Evolutionary conservation across 2,888 invertebrate genomes (phyloP), one percentile per base, ranked within the genome.

Genomic region (Melipona beecheii): DNA sequence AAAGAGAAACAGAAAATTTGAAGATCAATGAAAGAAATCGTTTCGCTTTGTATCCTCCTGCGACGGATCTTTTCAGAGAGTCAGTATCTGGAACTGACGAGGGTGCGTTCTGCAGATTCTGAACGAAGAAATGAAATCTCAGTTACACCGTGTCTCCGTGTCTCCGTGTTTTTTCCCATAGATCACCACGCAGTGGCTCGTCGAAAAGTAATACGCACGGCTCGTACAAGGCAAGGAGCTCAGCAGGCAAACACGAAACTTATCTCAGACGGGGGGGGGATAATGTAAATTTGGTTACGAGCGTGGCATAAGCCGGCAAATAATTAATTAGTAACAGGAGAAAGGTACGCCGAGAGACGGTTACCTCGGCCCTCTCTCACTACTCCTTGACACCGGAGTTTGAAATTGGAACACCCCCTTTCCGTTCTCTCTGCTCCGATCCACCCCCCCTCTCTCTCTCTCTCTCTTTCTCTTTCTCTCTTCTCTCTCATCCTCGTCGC

Each of bases 251-350:
- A 64, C 54, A 24, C 24, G 56, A 58, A 19, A 54, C 43, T 43
- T 43, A 24, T 21, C n/a, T 49, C 21, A 27, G 60, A 58, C 15
- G 11, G 43, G 43, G 11, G 43, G 43, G 71, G 64, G 74, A 68
- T 81, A 82, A 75, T 69, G 82, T 81, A 93, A 93, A 93, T 92
- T 89, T 87, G 85, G 86, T 78, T 80, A 90, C 90, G 90, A 27
- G 91, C 85, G 83, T 80, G 88, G 89, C 87, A 86, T 88, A 90
- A 92, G 91, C 91, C 90, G 89, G 88, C 91, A 93, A 92, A 93
- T 93, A 93, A 93, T 94, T 93, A 94, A 94, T 94, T 93, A 93
- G 94, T 92, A 93, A 94, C 90, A 91, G 86, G 93, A 94, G 94
- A 91, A 89, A 90, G 88, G 89, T 90, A 89, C 86, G 85, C 89